Evolutionary conservation across 2,113 vertebrate species (phyloP).

Genomic region (Lepisosteus osseus): DNA sequence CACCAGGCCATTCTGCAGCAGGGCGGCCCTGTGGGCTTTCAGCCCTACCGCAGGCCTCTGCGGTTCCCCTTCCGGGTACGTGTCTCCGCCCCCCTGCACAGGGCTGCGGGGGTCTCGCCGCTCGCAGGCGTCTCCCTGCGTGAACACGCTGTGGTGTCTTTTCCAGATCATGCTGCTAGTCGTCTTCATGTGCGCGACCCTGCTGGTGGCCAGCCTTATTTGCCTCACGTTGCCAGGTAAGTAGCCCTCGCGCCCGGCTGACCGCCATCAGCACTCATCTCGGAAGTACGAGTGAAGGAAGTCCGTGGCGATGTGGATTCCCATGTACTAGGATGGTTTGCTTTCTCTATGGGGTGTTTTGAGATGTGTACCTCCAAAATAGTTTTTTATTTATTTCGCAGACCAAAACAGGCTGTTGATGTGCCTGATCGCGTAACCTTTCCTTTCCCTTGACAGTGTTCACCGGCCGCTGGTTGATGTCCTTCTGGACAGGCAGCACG

Average conservation of each 20-base stretch:
- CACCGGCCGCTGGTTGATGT: conserved; percentile 96
- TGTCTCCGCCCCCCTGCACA: background rate
- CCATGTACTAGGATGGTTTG: too few species aligned
- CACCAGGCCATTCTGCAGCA: conserved; percentile 98
- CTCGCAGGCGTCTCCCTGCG: too few species aligned
- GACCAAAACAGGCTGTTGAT: too few species aligned
- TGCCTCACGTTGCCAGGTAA: conserved; percentile 96
- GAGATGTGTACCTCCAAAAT: too few species aligned
- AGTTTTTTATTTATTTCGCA: too few species aligned
- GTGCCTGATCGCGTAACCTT: background rate
- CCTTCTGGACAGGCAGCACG: conserved; percentile 95
- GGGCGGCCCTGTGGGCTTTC: conserved; percentile 94
- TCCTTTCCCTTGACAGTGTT: conserved; percentile 69
- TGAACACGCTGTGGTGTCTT: conserved; percentile 17
- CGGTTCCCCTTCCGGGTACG: conserved; percentile 90
- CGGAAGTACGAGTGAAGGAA: too few species aligned
- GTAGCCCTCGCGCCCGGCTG: conserved; percentile 13
- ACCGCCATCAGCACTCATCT: too few species aligned
- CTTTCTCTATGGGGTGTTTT: too few species aligned
- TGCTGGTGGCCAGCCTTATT: conserved; percentile 92
- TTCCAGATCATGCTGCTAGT: conserved; percentile 90
- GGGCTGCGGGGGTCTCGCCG: background rate
- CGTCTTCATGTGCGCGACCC: conserved; percentile 93
- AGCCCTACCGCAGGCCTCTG: conserved; percentile 90
- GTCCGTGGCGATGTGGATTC: too few species aligned